Evolutionary conservation across 1,140 invertebrate species (phyloP).

Genomic region (Liolophura sinensis): DNA sequence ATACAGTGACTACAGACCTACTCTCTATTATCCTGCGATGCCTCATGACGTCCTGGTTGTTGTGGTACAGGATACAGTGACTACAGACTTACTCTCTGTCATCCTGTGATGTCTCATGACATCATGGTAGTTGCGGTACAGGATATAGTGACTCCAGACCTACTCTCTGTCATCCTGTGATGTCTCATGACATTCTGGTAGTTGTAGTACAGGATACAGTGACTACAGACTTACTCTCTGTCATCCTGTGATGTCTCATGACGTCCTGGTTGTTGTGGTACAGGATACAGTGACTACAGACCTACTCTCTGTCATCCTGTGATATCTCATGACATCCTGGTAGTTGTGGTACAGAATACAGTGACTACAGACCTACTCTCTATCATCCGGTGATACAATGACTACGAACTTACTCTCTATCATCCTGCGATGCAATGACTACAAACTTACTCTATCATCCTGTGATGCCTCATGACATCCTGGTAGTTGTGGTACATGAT

Average conservation of each 20-base stretch:
- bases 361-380: too few relatives aligned
- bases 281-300: constrained; percentile 69
- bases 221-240: not conserved
- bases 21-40: too few relatives aligned
- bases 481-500: constrained; percentile 90
- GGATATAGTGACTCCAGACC: not conserved
- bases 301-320: constrained; percentile 66
- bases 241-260: constrained; percentile 58
- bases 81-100: constrained; percentile 85
- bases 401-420: constrained; percentile 19
- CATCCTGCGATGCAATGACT: constrained; percentile 74
- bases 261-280: constrained; percentile 88
- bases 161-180: too few relatives aligned
- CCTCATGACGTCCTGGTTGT: constrained; percentile 83
- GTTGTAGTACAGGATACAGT: constrained; percentile 79
- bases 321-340: constrained; percentile 72
- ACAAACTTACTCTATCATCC: too few relatives aligned
- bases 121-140: constrained; percentile 90
- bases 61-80: constrained; percentile 80
- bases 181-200: constrained; percentile 80
- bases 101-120: constrained; percentile 67
- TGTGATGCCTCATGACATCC: too few relatives aligned
- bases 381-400: too few relatives aligned
- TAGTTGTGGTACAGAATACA: constrained; percentile 89
- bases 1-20: constrained; percentile 63